These are phyloP conservation scores for Synergus laeviventris DNA, from an alignment of 2,888 invertebrate species.

Conservation along the genomic window DNA sequence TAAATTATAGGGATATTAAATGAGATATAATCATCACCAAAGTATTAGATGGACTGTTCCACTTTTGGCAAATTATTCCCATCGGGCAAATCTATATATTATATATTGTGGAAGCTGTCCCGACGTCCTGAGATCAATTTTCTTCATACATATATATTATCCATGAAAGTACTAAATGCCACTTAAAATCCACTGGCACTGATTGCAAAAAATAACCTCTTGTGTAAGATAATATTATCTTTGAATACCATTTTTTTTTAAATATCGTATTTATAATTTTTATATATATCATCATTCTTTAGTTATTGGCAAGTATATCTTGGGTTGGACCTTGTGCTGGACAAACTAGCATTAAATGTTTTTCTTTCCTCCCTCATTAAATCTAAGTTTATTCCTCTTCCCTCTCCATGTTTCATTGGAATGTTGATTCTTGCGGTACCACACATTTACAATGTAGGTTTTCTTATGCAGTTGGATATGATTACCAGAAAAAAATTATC, in stretches of 20 bases:
- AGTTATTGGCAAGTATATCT: background rate
- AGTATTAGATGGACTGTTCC: conserved; percentile 21
- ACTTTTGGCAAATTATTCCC: conserved; percentile 29
- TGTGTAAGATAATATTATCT: background rate
- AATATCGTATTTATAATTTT: background rate
- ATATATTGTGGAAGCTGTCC: conserved; percentile 1
- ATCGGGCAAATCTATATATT: background rate
- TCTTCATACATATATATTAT: conserved; percentile 2
- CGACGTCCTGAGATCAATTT: background rate
- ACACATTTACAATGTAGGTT: conserved; percentile 27
- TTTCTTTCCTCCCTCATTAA: conserved; percentile 1
- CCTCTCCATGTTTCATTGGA: conserved; percentile 8
- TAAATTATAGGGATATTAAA: background rate
- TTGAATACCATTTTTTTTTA: background rate
- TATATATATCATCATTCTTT: background rate
- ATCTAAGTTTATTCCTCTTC: background rate
- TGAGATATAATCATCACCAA: conserved; percentile 25
- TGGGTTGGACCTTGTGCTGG: background rate
- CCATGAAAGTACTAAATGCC: conserved; percentile 14
- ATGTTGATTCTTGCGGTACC: conserved; percentile 38
- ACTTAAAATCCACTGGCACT: background rate
- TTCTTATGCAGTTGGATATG: conserved; percentile 25
- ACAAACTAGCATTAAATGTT: conserved; percentile 12
- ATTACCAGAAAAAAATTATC: conserved; percentile 28
- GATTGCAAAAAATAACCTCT: background rate